Conservation (phyloP, 2,113 vertebrate genomes). For the Ancistrus triradiatus region DNA sequence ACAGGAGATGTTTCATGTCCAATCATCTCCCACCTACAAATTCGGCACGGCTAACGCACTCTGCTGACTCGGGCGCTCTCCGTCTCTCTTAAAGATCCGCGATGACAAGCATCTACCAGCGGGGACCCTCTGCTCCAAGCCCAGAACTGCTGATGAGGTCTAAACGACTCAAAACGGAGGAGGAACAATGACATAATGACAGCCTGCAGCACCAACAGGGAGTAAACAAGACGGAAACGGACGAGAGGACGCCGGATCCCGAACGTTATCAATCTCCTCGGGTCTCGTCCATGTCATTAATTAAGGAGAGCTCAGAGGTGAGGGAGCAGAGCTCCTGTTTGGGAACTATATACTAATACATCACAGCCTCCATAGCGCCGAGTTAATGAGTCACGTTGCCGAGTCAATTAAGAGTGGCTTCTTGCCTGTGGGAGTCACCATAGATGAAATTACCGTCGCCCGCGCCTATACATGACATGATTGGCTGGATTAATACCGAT, state of each 20-base stretch:
- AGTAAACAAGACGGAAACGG: constrained; percentile 30
- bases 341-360: constrained; percentile 39
- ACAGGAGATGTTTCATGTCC: constrained; percentile 37
- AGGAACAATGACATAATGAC: constrained; percentile 13
- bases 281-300: constrained; percentile 24
- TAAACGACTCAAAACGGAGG: constrained; percentile 36
- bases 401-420: constrained; percentile 39
- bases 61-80: constrained; percentile 31
- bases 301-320: constrained; percentile 34
- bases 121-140: constrained; percentile 9
- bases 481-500: constrained; percentile 29
- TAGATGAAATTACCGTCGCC: constrained; percentile 37
- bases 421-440: constrained; percentile 29
- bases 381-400: constrained; percentile 44
- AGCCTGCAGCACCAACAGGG: constrained; percentile 1
- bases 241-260: constrained; percentile 3
- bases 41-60: constrained; percentile 14
- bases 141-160: constrained; percentile 32
- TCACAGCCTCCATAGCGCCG: constrained; percentile 35
- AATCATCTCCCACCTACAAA: constrained; percentile 16
- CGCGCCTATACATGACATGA: constrained; percentile 21
- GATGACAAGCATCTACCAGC: constrained; percentile 38
- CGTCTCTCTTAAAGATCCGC: constrained; percentile 38
- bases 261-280: constrained; percentile 30
- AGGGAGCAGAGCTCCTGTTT: constrained; percentile 34